Conservation (phyloP, 92 coral and sea anemone species). For the Parazoanthus atlanticus region DNA sequence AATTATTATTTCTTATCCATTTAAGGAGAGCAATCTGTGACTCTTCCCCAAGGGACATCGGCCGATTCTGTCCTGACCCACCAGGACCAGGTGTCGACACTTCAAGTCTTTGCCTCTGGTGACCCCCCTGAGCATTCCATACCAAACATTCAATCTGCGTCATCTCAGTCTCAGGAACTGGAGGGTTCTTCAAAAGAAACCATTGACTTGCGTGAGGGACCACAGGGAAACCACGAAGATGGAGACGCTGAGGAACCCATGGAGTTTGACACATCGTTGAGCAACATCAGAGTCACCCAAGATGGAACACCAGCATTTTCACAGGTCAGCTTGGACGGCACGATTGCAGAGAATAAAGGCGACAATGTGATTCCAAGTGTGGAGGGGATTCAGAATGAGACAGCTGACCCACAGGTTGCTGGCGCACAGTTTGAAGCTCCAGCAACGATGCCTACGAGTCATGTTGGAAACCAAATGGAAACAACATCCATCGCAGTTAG, state of each 20-base stretch:
- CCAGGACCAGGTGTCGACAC: conserved; percentile 18
- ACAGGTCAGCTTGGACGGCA: conserved; percentile 17
- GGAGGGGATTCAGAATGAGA: conserved; percentile 8
- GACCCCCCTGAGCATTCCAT: neutral
- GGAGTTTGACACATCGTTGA: conserved; percentile 63
- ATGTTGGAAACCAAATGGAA: conserved; percentile 40
- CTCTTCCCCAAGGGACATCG: conserved; percentile 20
- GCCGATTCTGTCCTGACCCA: conserved; percentile 27
- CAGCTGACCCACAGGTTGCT: conserved; percentile 5
- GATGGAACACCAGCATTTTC: conserved; percentile 27
- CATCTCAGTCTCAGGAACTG: conserved; percentile 15
- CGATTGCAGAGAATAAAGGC: conserved; percentile 24
- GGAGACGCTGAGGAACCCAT: conserved; percentile 51
- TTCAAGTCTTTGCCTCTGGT: conserved; percentile 15
- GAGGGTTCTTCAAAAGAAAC: conserved; percentile 9
- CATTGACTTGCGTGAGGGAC: conserved; percentile 32
- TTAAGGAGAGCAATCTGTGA: conserved; percentile 36
- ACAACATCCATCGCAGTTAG: conserved; percentile 42
- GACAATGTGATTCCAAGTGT: conserved; percentile 23
- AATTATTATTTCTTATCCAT: neutral
- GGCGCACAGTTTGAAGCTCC: conserved; percentile 28
- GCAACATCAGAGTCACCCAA: conserved; percentile 38
- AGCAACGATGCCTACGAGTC: conserved; percentile 26
- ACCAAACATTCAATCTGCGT: neutral
- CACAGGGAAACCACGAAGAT: conserved; percentile 26